Evolutionary conservation across 1,140 invertebrate genomes (phyloP).

Genomic region (Dendroctonus ponderosae): DNA sequence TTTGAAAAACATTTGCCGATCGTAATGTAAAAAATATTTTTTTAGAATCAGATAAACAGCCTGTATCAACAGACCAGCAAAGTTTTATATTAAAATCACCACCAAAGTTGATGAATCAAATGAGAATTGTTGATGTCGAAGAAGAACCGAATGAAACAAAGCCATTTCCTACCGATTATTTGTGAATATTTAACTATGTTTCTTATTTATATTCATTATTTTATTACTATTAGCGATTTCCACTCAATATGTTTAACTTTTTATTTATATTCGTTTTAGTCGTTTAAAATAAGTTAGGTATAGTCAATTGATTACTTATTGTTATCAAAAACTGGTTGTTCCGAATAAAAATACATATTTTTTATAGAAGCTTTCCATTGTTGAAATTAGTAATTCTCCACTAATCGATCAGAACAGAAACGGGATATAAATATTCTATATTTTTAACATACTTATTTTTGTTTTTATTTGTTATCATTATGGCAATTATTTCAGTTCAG

Average conservation of each 20-base stretch:
- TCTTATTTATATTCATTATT: neutral
- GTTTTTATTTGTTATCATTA: too few relatives aligned
- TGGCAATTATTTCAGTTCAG: too few relatives aligned
- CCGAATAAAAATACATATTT: too few relatives aligned
- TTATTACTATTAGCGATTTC: neutral
- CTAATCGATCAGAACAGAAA: too few relatives aligned
- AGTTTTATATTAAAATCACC: conserved; percentile 18
- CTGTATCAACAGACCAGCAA: neutral
- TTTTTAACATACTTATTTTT: neutral
- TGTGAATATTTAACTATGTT: neutral
- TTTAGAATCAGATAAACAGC: conserved; percentile 23
- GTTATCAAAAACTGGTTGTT: too few relatives aligned
- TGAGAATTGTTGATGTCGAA: conserved; percentile 15
- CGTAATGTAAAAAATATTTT: conserved; percentile 4
- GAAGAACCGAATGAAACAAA: conserved; percentile 13
- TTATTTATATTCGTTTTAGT: too few relatives aligned
- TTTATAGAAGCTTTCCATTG: too few relatives aligned
- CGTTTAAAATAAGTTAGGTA: too few relatives aligned
- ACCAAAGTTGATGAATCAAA: neutral
- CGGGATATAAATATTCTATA: too few relatives aligned
- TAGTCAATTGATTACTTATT: too few relatives aligned
- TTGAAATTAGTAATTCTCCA: too few relatives aligned
- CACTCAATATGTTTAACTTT: too few relatives aligned
- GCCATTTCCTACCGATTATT: conserved; percentile 27
- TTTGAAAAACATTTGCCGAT: neutral